A percentile compares a stretch with the other conserved stretches of the same genome.
Evolutionary conservation across 2,113 vertebrate species (phyloP).

Genomic region (Podilymbus podiceps): DNA sequence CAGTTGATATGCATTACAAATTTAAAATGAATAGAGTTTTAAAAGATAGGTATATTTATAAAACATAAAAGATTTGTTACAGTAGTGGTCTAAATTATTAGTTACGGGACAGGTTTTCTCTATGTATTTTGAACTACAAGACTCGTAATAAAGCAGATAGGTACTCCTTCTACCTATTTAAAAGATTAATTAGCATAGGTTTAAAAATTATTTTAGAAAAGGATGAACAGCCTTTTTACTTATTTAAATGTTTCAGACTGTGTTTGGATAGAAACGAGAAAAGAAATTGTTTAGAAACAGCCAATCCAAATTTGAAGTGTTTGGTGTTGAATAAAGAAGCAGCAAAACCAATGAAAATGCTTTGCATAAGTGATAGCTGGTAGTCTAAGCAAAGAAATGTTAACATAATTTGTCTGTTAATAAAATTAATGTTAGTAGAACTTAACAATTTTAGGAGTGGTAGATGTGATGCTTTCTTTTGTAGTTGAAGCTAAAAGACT

Average conservation of each 20-base stretch:
- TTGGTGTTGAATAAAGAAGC: background rate
- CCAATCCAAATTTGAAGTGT: background rate
- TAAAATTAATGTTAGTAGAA: background rate
- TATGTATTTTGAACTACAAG: background rate
- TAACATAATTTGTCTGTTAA: background rate
- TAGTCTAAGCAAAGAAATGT: background rate
- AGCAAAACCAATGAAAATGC: background rate
- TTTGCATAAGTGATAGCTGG: background rate
- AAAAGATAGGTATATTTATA: background rate
- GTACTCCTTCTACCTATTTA: background rate
- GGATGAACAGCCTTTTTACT: background rate
- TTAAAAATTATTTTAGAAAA: background rate
- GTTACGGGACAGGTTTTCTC: background rate
- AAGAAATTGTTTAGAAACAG: background rate
- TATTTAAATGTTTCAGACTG: background rate
- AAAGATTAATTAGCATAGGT: background rate
- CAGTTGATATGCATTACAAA: background rate
- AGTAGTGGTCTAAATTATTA: background rate
- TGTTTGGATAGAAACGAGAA: background rate
- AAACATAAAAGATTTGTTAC: background rate
- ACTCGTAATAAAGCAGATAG: background rate
- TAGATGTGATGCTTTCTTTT: background rate
- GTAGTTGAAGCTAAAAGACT: background rate
- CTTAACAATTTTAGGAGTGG: background rate
- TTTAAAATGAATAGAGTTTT: background rate